phyloP scores from a whole-genome alignment of 2,888 invertebrate species.

The Pecten maximus region DNA sequence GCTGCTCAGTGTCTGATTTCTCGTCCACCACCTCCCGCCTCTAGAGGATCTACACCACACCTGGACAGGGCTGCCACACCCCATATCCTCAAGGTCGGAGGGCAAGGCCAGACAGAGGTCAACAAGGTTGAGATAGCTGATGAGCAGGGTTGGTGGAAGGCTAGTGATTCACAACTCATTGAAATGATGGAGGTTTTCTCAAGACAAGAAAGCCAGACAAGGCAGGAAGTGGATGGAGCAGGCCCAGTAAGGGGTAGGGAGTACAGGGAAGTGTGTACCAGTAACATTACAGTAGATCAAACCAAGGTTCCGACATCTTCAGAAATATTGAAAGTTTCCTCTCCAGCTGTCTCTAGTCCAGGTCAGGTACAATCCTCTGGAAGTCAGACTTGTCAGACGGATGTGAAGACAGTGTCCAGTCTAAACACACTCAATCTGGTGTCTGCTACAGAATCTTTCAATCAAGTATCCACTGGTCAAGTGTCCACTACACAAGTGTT shows the following conservation, averaged over 20 bases:
- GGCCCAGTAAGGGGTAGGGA: background rate
- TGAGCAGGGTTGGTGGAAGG: slow-evolving; percentile 70
- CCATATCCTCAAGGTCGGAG: slow-evolving; percentile 36
- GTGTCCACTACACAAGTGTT: background rate
- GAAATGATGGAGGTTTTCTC: slow-evolving; percentile 47
- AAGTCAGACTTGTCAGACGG: background rate
- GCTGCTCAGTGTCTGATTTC: slow-evolving; percentile 73
- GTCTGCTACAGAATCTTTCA: background rate
- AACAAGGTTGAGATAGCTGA: slow-evolving; percentile 50
- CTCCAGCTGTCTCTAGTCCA: background rate
- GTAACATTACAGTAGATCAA: background rate
- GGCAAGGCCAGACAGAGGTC: slow-evolving; percentile 35
- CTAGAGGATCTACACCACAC: slow-evolving; percentile 42
- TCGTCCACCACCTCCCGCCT: slow-evolving; percentile 49
- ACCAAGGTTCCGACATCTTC: background rate
- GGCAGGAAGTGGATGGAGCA: slow-evolving; percentile 15
- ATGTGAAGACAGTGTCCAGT: background rate
- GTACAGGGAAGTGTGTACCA: background rate
- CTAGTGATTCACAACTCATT: slow-evolving; percentile 57
- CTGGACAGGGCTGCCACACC: slow-evolving; percentile 39
- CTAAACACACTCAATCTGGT: background rate
- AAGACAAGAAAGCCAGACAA: background rate
- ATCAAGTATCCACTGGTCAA: background rate
- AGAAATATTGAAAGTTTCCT: background rate
- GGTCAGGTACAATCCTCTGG: background rate